These are phyloP conservation scores for Aleiodes alternator DNA, from an alignment of 2,888 invertebrate species.

Conservation along the genomic window DNA sequence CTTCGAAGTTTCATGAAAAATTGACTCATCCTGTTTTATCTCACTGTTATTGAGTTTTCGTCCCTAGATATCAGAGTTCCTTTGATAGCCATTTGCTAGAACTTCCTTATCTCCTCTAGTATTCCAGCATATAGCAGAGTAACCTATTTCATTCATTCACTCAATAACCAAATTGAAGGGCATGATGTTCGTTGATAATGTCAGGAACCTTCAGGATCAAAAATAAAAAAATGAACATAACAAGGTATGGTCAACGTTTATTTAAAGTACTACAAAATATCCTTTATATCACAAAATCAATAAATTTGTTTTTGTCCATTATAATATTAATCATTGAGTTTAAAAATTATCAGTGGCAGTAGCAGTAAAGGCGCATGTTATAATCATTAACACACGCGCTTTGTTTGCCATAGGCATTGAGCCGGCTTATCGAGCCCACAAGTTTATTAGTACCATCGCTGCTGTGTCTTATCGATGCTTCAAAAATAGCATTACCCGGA, in stretches of 20 bases:
- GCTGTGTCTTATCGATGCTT: slow-evolving; percentile 83
- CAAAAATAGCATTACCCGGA: slow-evolving; percentile 86
- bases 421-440: slow-evolving; percentile 85
- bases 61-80: too few relatives aligned
- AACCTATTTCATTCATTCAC: too few relatives aligned
- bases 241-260: slow-evolving; percentile 63
- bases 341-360: slow-evolving; percentile 75
- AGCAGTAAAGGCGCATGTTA: slow-evolving; percentile 87
- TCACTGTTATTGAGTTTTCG: too few relatives aligned
- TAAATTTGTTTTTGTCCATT: background rate
- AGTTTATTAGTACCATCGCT: slow-evolving; percentile 74
- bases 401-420: slow-evolving; percentile 88
- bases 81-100: too few relatives aligned
- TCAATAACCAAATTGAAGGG: too few relatives aligned
- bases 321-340: too few relatives aligned
- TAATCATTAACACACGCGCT: slow-evolving; percentile 86
- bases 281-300: slow-evolving; percentile 38
- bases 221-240: slow-evolving; percentile 47
- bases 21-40: too few relatives aligned
- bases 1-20: too few relatives aligned
- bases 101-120: too few relatives aligned
- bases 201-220: background rate
- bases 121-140: too few relatives aligned
- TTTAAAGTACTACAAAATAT: slow-evolving; percentile 65
- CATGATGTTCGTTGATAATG: background rate